Evolutionary conservation across 2,797 vertebrate genomes (phyloP).

Genomic region (Peromyscus attwateri): DNA sequence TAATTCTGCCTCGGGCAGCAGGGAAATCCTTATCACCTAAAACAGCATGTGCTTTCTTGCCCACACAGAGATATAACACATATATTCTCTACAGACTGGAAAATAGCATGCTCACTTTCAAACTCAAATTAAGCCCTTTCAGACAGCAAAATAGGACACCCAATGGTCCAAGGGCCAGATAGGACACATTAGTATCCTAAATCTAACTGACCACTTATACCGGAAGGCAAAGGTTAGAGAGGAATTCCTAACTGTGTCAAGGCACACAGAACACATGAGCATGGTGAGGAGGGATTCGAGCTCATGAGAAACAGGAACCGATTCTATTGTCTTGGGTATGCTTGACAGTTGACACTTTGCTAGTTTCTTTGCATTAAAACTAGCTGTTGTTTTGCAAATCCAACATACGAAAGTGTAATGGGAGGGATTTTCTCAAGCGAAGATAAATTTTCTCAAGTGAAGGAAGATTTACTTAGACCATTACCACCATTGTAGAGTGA

Average conservation of each 20-base stretch:
- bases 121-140: background rate
- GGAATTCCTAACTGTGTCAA: background rate
- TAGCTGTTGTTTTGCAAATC: background rate
- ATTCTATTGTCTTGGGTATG: background rate
- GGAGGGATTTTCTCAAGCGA: slow-evolving; percentile 35
- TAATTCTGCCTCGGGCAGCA: background rate
- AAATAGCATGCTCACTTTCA: background rate
- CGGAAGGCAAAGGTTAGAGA: background rate
- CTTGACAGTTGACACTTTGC: background rate
- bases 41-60: background rate
- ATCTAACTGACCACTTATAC: background rate
- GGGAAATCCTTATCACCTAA: background rate
- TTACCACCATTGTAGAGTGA: background rate
- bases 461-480: background rate
- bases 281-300: background rate
- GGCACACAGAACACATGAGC: too few relatives aligned
- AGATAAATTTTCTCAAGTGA: slow-evolving; percentile 15
- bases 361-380: slow-evolving; percentile 10
- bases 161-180: fast-evolving
- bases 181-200: background rate
- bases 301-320: background rate
- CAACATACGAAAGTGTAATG: background rate
- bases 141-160: background rate
- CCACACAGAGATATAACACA: background rate
- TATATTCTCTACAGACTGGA: background rate